phyloP scores from a whole-genome alignment of 2,797 vertebrate genomes.

The Lepilemur septentrionalis region DNA sequence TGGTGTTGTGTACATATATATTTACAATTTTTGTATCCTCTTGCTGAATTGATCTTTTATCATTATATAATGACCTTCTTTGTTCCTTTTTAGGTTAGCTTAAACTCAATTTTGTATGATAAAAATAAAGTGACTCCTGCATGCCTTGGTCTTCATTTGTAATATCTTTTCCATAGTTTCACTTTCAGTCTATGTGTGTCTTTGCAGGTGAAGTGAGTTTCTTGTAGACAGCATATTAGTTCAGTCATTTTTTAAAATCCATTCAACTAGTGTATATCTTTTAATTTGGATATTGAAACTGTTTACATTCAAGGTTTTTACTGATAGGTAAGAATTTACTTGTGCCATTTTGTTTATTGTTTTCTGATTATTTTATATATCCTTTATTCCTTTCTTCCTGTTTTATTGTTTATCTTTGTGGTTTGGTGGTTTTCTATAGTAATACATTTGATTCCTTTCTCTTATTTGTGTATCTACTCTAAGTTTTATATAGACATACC shows the following conservation, averaged over 20 bases:
- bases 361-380: background rate
- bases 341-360: background rate
- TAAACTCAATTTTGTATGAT: background rate
- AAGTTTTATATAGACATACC: background rate
- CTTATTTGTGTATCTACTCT: background rate
- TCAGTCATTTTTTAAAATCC: background rate
- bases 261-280: background rate
- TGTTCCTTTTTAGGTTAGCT: background rate
- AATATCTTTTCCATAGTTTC: background rate
- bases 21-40: background rate
- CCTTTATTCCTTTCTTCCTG: background rate
- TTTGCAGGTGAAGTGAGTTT: background rate
- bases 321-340: background rate
- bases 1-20: background rate
- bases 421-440: background rate
- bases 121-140: background rate
- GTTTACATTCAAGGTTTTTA: background rate
- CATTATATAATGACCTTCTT: background rate
- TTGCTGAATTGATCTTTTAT: background rate
- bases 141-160: background rate
- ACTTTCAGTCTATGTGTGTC: background rate
- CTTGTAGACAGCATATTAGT: background rate
- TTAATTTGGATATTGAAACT: background rate
- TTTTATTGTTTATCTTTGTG: background rate
- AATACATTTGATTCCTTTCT: background rate